These are phyloP conservation scores for Drosophila bipectinata DNA, from an alignment of 1,140 invertebrate species.

Conservation along the genomic window DNA sequence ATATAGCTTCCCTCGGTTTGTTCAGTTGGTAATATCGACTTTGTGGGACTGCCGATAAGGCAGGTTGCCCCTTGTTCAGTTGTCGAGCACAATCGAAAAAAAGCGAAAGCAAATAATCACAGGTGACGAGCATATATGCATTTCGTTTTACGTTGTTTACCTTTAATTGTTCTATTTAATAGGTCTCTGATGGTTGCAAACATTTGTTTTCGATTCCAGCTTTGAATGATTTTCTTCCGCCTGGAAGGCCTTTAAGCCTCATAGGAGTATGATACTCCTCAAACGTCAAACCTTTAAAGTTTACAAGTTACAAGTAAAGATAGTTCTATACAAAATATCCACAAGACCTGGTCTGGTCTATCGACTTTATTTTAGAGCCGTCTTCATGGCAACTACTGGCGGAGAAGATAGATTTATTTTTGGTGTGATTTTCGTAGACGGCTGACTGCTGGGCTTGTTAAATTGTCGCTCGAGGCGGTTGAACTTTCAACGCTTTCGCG, in stretches of 20 bases:
- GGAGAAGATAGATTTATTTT: not conserved
- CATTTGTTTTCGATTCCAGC: conserved; percentile 2
- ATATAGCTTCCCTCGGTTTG: not conserved
- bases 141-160: conserved; percentile 16
- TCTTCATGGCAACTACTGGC: not conserved
- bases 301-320: no score
- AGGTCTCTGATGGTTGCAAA: not conserved
- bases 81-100: not conserved
- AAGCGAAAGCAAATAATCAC: conserved; percentile 27
- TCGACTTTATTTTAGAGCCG: not conserved
- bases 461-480: conserved; percentile 54
- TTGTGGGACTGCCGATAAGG: conserved; percentile 22
- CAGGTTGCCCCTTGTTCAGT: not conserved
- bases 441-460: conserved; percentile 51
- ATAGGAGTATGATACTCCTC: not conserved
- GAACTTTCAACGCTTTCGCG: conserved; percentile 67
- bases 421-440: conserved; percentile 10
- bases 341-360: not conserved
- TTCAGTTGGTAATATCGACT: conserved; percentile 17
- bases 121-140: conserved; percentile 14
- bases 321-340: no score
- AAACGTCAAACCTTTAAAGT: no score
- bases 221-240: no score
- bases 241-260: not conserved
- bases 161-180: conserved; percentile 15